These are phyloP conservation scores for Caenorhabditis zanzibari DNA, from an alignment of 2,888 invertebrate species.

Conservation along the genomic window DNA sequence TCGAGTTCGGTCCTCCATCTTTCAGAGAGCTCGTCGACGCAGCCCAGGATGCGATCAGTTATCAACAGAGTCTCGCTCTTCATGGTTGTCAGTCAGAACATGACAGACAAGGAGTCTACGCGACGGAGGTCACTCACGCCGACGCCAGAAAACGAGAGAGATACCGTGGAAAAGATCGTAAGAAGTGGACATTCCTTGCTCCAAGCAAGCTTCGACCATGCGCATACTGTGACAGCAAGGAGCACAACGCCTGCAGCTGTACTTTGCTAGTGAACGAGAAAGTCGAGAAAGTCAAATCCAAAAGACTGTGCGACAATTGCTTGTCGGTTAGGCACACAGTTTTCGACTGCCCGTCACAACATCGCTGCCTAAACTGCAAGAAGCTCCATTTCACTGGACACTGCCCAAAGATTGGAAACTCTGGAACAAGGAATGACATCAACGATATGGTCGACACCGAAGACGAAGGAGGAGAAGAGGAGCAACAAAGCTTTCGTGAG, in stretches of 20 bases:
- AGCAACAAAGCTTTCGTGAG: background rate
- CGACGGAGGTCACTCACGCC: no score
- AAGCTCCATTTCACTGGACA: background rate
- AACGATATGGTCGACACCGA: no score
- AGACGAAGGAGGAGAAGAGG: background rate
- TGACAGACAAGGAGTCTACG: no score
- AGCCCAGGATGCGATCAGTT: no score
- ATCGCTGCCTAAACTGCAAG: background rate
- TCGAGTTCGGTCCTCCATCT: no score
- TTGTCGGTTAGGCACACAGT: background rate
- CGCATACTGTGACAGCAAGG: background rate
- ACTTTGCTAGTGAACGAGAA: background rate
- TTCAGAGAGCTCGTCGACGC: no score
- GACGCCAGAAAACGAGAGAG: no score
- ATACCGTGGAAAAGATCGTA: background rate
- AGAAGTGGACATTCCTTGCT: no score
- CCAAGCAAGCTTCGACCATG: background rate
- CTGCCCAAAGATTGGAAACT: background rate
- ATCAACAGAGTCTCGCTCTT: no score
- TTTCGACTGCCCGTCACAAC: background rate
- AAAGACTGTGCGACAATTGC: slow-evolving; percentile 9
- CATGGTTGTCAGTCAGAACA: no score
- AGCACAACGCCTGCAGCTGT: background rate
- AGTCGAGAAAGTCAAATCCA: background rate
- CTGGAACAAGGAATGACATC: no score